phyloP scores from a whole-genome alignment of 2,888 invertebrate species.

The Rosalia funebris region DNA sequence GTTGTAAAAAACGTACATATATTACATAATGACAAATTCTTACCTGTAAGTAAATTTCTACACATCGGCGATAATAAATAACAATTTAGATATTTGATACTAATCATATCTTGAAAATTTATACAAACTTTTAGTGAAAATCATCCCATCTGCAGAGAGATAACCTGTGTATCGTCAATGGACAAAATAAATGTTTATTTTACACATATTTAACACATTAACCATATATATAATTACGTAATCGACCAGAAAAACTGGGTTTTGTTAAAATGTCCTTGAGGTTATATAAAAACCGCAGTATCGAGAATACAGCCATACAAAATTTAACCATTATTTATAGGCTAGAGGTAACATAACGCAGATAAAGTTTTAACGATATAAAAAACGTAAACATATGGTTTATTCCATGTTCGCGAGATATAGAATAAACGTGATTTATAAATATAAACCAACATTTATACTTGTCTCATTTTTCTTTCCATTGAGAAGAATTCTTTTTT shows the following conservation, averaged over 20 bases:
- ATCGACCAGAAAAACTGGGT: constrained; percentile 20
- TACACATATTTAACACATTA: constrained; percentile 10
- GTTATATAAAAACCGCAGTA: constrained; percentile 10
- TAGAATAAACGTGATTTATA: too few relatives aligned
- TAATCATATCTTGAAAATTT: too few relatives aligned
- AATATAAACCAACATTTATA: too few relatives aligned
- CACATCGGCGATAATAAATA: too few relatives aligned
- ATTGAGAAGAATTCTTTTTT: too few relatives aligned
- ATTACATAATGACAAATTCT: too few relatives aligned
- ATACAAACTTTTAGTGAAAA: too few relatives aligned
- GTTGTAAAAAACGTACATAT: too few relatives aligned
- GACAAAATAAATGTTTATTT: constrained; percentile 16
- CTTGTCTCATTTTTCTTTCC: too few relatives aligned
- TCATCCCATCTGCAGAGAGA: neutral
- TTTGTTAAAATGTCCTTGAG: constrained; percentile 15
- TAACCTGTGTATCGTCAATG: constrained; percentile 1
- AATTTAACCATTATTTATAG: constrained; percentile 5
- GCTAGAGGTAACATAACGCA: neutral
- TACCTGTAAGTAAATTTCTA: too few relatives aligned
- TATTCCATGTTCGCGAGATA: too few relatives aligned
- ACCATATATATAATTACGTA: constrained; percentile 11
- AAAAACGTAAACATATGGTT: neutral
- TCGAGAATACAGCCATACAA: neutral
- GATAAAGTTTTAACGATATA: neutral
- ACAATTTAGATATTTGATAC: too few relatives aligned